Evolutionary conservation across 2,113 vertebrate species (phyloP), one percentile per base, ranked within the genome.

Genomic region (Solenodon paradoxus): DNA sequence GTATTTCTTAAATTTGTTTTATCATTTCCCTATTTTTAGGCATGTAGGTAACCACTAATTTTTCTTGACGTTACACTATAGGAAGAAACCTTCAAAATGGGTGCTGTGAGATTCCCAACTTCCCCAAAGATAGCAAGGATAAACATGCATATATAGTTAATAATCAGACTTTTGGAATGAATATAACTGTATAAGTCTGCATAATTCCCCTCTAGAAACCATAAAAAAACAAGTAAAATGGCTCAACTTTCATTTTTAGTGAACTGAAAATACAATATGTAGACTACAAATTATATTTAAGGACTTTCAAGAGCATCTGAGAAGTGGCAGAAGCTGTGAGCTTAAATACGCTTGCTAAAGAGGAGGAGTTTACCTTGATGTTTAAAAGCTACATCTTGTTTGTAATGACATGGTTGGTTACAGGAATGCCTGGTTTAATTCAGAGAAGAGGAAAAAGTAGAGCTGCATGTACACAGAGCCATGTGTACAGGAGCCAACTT

Each of bases 341-440:
- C n/a, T 92, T 92, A 88, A 78, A 69, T 59, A 32, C 45, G 59
- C 35, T 78, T 87, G 30, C 10, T 93, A 51, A 64, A 71, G 26
- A 10, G 45, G 38, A 61, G 63, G 42, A n/a, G 17, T 57, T 91
- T 22, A 80, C 24, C 5, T 84, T 85, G 42, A 93, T 75, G 6
- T 85, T 84, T 53, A 82, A 82, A 95, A 90, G 51, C 38, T 81
- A 49, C 90, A 40, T 95, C 59, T 86, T 95, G 63, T 88, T 80
- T 63, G 20, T 93, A 91, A 74, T 83, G 49, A 81, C 47, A 90
- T 17, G 11, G 30, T 40, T 74, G 51, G 35, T 63, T 51, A n/a
- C 78, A 80, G 77, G 93, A 97, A 61, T 95, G 53, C 32, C 28
- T 92, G 47, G n/a, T 92, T 92, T 89, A n/a, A 69, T 77, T 90